Conservation (phyloP, 1,140 invertebrate species). For the Drosophila virilis region DNA sequence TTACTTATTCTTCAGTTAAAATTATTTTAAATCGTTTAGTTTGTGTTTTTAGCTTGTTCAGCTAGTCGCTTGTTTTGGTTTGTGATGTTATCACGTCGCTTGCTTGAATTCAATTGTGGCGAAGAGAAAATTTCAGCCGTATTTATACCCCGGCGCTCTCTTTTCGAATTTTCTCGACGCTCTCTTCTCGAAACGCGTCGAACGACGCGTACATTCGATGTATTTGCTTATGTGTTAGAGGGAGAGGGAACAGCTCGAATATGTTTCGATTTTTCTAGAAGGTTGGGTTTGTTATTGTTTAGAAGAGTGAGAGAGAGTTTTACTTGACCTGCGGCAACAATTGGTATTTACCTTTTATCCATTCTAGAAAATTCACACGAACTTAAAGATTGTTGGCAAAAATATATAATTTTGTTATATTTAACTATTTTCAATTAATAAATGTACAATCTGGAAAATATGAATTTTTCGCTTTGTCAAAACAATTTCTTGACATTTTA, state of each 20-base stretch:
- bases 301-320: slow-evolving; percentile 86
- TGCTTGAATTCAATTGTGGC: slow-evolving; percentile 64
- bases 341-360: too few species aligned
- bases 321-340: slow-evolving; percentile 85
- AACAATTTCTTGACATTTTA: too few species aligned
- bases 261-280: slow-evolving; percentile 8
- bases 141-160: slow-evolving; percentile 67
- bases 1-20: slow-evolving; percentile 5
- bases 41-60: slow-evolving; percentile 42
- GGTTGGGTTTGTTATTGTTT: slow-evolving; percentile 3
- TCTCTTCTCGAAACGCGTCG: slow-evolving; percentile 44
- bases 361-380: too few species aligned
- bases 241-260: neutral
- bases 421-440: too few species aligned
- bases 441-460: too few species aligned
- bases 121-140: slow-evolving; percentile 46
- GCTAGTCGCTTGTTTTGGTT: slow-evolving; percentile 48
- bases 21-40: slow-evolving; percentile 9
- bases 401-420: too few species aligned
- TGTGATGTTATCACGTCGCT: slow-evolving; percentile 64
- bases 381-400: too few species aligned
- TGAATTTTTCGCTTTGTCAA: too few species aligned
- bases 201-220: slow-evolving; percentile 4
- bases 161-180: slow-evolving; percentile 57
- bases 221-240: slow-evolving; percentile 1